phyloP scores from a whole-genome alignment of 2,113 vertebrate species.

The Zosterops pallidus region DNA sequence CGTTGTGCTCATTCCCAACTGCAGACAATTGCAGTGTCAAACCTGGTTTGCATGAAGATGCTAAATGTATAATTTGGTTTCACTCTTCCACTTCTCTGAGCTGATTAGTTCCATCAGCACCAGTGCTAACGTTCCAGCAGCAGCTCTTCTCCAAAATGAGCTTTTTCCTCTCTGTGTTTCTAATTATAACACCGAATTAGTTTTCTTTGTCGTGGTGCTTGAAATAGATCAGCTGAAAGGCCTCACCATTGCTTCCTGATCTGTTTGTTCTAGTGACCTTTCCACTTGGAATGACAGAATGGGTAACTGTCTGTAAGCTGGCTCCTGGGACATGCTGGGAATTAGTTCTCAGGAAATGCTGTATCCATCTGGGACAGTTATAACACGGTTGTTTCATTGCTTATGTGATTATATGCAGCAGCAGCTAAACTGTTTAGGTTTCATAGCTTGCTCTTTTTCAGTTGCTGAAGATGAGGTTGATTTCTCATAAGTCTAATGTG shows the following conservation, averaged over 20 bases:
- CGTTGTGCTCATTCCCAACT: not conserved
- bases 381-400: not conserved
- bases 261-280: slow-evolving; percentile 54
- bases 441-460: not conserved
- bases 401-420: slow-evolving; percentile 5
- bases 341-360: slow-evolving; percentile 41
- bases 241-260: not conserved
- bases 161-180: slow-evolving; percentile 43
- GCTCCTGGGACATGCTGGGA: slow-evolving; percentile 32
- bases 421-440: not conserved
- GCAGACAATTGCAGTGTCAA: not conserved
- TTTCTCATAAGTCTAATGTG: not conserved
- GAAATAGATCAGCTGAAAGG: slow-evolving; percentile 40
- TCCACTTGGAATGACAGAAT: slow-evolving; percentile 35
- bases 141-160: slow-evolving; percentile 40
- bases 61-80: slow-evolving; percentile 10
- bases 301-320: slow-evolving; percentile 20
- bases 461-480: not conserved
- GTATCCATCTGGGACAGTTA: not conserved
- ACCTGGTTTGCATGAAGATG: slow-evolving; percentile 16
- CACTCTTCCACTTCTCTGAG: not conserved
- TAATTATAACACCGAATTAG: slow-evolving; percentile 52
- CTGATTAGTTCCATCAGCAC: slow-evolving; percentile 46
- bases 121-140: not conserved
- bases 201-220: slow-evolving; percentile 48